Base-by-base conservation (phyloP, 2,888 invertebrate genomes). In the Drosophila bunnanda region DNA sequence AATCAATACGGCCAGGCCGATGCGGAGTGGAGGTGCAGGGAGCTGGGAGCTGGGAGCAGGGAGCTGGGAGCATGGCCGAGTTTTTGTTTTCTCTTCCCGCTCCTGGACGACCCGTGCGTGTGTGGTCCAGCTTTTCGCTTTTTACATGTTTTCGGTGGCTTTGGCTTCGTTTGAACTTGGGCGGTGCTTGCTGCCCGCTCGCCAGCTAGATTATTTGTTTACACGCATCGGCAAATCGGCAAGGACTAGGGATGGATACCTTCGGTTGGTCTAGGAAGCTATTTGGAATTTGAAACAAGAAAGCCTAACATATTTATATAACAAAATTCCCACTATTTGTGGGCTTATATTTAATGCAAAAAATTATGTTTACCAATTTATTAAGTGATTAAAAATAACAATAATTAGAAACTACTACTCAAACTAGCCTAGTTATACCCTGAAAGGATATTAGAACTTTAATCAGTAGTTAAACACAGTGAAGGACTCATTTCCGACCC, bases 141-240 rank as follows among this genome's bases (percentile, higher is more conserved):
- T 72, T 62, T 62, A 55, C 62, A 75, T 72, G 67, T 79, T 82
- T 83, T 88, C 80, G 83, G 88, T 78, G 75, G 69, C 86, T 85
- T 80, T 80, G 73, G 69, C 80, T 88, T 85, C 75, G 88, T 85
- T 83, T 83, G 83, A 83, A 80, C 83, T 75, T 88, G 84, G 59
- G 46, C 60, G 69, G 69, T 61, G 38, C 39, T 30, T 34, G 48
- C 55, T 56, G 44, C 58, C 20, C 50, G 32, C 54, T 62, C 48
- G 68, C 46, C 46, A 57, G 56, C 80, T 78, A 83, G 88, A 88
- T 85, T 75, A 83, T 88, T 88, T 85, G 88, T 71, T 88, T 83
- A 80, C 83, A 83, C 83, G 88, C 86, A 83, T 67, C 74, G 70
- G 52, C 70, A 60, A 54, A 78, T 39, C 59, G 54, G n/a, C n/a